Percentiles rank a stretch among this genome's conserved stretches.
Conservation (phyloP, 2,797 vertebrate species). For the Sus cebifrons region DNA sequence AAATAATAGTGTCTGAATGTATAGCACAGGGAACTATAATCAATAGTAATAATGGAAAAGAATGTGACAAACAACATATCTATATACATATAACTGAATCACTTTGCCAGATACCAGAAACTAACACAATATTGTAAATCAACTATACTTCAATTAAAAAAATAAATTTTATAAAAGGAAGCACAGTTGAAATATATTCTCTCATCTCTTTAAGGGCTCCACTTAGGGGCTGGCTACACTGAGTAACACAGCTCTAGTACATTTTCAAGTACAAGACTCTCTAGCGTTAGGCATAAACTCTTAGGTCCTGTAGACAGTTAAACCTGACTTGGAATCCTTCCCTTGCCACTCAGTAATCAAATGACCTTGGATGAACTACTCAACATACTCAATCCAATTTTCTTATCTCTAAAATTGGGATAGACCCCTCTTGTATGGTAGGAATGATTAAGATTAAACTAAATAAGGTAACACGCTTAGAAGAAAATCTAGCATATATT, state of each 20-base stretch:
- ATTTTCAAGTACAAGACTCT: background rate
- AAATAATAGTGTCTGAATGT: too few species aligned
- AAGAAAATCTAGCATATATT: background rate
- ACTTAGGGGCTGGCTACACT: background rate
- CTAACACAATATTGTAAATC: too few species aligned
- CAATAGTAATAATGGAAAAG: too few species aligned
- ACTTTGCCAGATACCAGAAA: too few species aligned
- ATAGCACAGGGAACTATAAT: too few species aligned
- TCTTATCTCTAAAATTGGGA: background rate
- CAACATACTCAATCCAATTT: background rate
- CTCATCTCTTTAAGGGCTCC: background rate
- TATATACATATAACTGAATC: too few species aligned
- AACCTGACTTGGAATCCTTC: background rate
- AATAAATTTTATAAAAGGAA: too few species aligned
- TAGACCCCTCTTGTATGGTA: background rate
- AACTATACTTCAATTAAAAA: too few species aligned
- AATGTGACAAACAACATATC: too few species aligned
- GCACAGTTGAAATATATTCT: background rate
- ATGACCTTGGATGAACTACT: background rate
- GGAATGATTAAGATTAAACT: background rate
- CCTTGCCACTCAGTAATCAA: background rate
- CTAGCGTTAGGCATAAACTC: background rate
- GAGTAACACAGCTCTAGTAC: background rate
- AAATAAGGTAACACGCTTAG: background rate
- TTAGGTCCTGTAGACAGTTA: background rate